Conservation (phyloP, 2,113 vertebrate genomes). For the Zosterops borbonicus region DNA sequence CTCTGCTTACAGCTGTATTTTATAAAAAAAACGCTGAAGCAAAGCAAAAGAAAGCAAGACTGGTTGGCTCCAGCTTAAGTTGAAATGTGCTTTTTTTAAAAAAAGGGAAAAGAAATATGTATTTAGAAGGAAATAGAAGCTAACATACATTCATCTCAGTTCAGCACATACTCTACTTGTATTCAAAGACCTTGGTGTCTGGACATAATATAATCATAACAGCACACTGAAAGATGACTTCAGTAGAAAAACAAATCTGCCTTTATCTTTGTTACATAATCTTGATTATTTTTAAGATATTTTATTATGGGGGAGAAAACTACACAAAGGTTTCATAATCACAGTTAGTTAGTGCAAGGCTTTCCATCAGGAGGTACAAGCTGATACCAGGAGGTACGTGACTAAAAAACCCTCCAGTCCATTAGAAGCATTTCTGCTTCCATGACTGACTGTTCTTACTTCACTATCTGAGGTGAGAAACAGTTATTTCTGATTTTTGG, state of each 20-base stretch:
- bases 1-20: slow-evolving; percentile 63
- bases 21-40: slow-evolving; percentile 65
- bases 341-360: not conserved
- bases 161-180: not conserved
- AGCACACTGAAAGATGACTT: not conserved
- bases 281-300: not conserved
- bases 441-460: not conserved
- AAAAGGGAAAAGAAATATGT: not conserved
- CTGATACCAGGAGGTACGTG: rapidly evolving
- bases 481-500: not conserved
- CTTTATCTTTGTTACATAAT: slow-evolving; percentile 9
- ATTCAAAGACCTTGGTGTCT: not conserved
- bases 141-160: not conserved
- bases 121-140: not conserved
- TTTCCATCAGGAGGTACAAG: not conserved
- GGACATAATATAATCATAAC: not conserved
- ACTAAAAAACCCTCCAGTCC: not conserved
- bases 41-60: slow-evolving; percentile 58
- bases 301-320: not conserved
- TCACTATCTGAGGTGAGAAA: not conserved
- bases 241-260: not conserved
- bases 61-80: slow-evolving; percentile 29
- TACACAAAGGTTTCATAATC: not conserved
- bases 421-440: not conserved
- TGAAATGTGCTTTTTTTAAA: not conserved